Percentiles rank a stretch among this genome's conserved stretches.
phyloP scores from a whole-genome alignment of 92 coral and sea anemone genomes.

The Zoanthus sociatus region DNA sequence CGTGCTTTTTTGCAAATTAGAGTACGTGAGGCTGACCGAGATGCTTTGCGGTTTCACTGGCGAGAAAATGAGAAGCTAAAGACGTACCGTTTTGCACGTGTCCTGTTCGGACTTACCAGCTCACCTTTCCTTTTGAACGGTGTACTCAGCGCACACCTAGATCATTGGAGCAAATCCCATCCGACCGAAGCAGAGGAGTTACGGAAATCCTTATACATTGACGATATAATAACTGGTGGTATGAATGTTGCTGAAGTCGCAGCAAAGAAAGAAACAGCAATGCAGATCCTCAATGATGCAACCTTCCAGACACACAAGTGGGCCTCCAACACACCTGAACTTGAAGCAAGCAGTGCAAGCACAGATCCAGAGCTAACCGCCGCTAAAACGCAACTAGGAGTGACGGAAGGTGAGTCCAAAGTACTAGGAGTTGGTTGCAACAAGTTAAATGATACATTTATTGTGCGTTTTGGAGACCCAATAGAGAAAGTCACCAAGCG shows the following conservation, averaged over 20 bases:
- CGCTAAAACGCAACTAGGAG: constrained; percentile 56
- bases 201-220: not conserved
- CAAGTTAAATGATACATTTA: constrained; percentile 50
- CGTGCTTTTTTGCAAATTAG: constrained; percentile 37
- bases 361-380: constrained; percentile 45
- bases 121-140: constrained; percentile 40
- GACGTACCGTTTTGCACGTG: constrained; percentile 31
- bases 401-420: constrained; percentile 40
- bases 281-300: constrained; percentile 24
- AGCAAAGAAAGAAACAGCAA: constrained; percentile 4
- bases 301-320: constrained; percentile 17
- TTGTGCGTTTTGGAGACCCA: constrained; percentile 40
- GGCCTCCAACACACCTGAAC: constrained; percentile 21
- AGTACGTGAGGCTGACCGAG: not conserved
- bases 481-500: constrained; percentile 45
- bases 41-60: constrained; percentile 33
- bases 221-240: constrained; percentile 6
- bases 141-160: constrained; percentile 32
- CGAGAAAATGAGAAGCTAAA: constrained; percentile 9
- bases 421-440: constrained; percentile 62
- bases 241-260: not conserved
- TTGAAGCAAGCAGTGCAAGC: not conserved
- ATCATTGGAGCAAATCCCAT: not conserved
- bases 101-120: constrained; percentile 27
- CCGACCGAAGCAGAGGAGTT: constrained; percentile 32